Base-by-base conservation (phyloP, 2,113 vertebrate species). In the Suricata suricatta region DNA sequence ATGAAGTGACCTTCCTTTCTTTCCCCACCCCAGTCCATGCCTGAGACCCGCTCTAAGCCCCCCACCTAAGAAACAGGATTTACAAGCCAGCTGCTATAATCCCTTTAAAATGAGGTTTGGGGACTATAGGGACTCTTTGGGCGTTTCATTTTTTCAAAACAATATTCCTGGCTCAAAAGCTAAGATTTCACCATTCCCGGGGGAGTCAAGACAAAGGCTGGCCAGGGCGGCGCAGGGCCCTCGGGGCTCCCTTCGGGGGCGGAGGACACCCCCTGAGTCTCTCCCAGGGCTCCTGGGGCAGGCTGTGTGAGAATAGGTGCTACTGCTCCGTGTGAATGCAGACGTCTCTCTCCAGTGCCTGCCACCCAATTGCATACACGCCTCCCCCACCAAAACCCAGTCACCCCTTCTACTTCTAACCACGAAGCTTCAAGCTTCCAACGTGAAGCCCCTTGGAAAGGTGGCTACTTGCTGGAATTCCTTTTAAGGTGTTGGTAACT, bases 31-130 rank as follows among this genome's bases (percentile, higher is more conserved):
- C 95, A 94, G 97, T 93, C 97, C 98, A 97, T 98, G 98, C 98
- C 93, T 98, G 97, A 97, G 96, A 69, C 95, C 81, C 85, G 33
- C 95, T 98, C 98, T 98, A 99, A 99, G 98, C 94, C 98, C 98
- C 98, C 95, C 95, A 92, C 98, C 98, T 98, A 98, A 98, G 98
- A 98, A 98, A 97, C 92, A 96, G 97, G 95, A 97, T 99, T 99
- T 99, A 98, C 98, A 98, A 98, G 98, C 98, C 96, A 97, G 98
- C 98, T 96, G 83, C 98, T 66, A 14, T 99, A 99, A 99, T 99
- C 98, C 98, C 97, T 99, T 99, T 98, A 98, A 99, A 99, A 99
- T 99, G 98, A 98, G 98, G 90, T 98, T 98, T 97, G 95, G 90
- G 97, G 95, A 93, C 92, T 84, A 68, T 23, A n/a, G 97, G 93